Evolutionary conservation across 1,140 invertebrate genomes (phyloP), one percentile per base, ranked within the genome.

Genomic region (Nixonia krombeini): DNA sequence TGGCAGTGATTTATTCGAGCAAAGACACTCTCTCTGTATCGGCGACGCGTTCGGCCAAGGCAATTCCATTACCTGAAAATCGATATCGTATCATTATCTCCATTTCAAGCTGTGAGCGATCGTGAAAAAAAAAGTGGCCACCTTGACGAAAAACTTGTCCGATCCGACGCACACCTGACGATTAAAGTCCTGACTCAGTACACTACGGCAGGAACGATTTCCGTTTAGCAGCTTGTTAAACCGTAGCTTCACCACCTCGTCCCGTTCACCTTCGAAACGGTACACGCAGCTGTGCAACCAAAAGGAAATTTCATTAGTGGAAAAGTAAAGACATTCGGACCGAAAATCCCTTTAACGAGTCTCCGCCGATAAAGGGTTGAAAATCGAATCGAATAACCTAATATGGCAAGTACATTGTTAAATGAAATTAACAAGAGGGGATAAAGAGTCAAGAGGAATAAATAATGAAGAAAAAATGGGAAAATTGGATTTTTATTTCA

Each of bases 261-360:
- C 92, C 23, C 90, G 88, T 69, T 92, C 90, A 0, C 90, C 93
- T 84, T 94, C 92, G 72, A 95, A 95, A 23, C 92, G 91, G 80
- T 95, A 96, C 15, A 92, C 87, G 79, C 94, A 96, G 79, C 91
- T 93, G 85, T 42, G 46, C 52, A 73, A 61, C 74, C 47, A 72
- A 59, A 52, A 25, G 53, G 64, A 53, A 2, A 62, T 44, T 53
- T 8, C 9, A 52, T 70, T 64, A 70, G 35, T 56, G 8, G n/a
- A 10, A 47, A 45, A 40, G 33, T 38, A 49, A 68, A 15, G 18
- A 26, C 41, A 8, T 44, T 9, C 6, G 16, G 25, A 12, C 16
- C 40, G 17, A 23, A 10, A 44, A 4, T 7, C 26, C 13, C 9
- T 45, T 51, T 51, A 57, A 57, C n/a, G 40, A 50, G 16, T 41